phyloP scores from a whole-genome alignment of 1,140 invertebrate species.

The Drosophila miranda region DNA sequence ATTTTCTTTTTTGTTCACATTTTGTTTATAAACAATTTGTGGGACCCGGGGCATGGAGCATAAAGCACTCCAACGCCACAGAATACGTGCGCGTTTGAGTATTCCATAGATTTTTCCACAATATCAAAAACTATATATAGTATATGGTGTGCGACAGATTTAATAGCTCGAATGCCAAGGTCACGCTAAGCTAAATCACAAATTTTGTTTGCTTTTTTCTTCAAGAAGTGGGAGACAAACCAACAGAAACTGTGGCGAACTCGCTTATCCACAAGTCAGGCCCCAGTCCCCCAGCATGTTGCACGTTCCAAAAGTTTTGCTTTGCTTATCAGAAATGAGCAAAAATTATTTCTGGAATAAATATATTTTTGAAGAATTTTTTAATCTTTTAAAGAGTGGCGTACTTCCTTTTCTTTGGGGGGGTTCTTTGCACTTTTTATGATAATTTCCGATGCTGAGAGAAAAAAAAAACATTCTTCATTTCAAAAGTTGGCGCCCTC shows the following conservation, averaged over 20 bases:
- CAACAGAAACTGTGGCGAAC: neutral
- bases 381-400: too few relatives aligned
- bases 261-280: neutral
- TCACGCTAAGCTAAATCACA: constrained; percentile 32
- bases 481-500: too few relatives aligned
- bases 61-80: neutral
- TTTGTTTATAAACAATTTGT: constrained; percentile 51
- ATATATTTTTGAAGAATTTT: too few relatives aligned
- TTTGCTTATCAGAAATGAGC: too few relatives aligned
- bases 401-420: too few relatives aligned
- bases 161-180: constrained; percentile 61
- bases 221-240: neutral
- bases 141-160: constrained; percentile 28
- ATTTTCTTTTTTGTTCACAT: constrained; percentile 44
- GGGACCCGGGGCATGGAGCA: constrained; percentile 1
- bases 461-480: too few relatives aligned
- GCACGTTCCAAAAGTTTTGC: too few relatives aligned
- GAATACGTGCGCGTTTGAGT: constrained; percentile 41
- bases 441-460: too few relatives aligned
- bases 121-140: constrained; percentile 35
- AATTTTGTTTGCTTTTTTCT: constrained; percentile 32
- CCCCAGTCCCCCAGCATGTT: too few relatives aligned
- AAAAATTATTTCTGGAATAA: too few relatives aligned
- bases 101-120: constrained; percentile 24
- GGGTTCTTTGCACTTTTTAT: too few relatives aligned